A percentile compares a stretch with the other conserved stretches of the same genome.
phyloP scores from a whole-genome alignment of 2,113 vertebrate genomes.

The Macrotus californicus region DNA sequence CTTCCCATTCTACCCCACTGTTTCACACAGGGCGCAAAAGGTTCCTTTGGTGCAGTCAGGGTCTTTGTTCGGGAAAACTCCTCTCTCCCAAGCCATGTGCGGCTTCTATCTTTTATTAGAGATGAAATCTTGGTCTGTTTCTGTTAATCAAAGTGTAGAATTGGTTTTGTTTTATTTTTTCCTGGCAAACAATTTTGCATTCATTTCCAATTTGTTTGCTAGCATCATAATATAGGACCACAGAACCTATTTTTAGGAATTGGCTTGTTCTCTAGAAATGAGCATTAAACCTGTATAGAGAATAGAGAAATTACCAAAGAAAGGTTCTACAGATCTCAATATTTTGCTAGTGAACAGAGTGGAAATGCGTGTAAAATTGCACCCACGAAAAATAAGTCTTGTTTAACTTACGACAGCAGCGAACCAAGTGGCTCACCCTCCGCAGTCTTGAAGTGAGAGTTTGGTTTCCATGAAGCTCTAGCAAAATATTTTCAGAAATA shows the following conservation, averaged over 20 bases:
- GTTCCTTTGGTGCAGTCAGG: background rate
- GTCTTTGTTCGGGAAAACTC: background rate
- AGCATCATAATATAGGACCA: background rate
- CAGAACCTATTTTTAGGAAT: background rate
- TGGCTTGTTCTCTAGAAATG: background rate
- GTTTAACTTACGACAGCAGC: background rate
- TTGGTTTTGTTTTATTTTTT: background rate
- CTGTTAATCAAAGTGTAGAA: background rate
- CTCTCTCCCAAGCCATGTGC: background rate
- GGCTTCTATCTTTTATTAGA: background rate
- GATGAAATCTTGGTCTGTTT: background rate
- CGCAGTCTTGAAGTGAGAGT: background rate
- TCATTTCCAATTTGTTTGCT: background rate
- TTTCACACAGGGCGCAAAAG: background rate
- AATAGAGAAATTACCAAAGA: background rate
- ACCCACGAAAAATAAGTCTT: background rate
- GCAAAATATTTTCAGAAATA: background rate
- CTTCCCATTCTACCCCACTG: background rate
- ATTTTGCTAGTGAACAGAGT: background rate
- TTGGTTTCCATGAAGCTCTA: background rate
- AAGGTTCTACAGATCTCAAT: background rate
- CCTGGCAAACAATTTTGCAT: background rate
- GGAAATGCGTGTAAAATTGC: background rate
- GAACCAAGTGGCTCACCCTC: background rate
- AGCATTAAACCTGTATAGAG: background rate